Evolutionary conservation across 2,113 vertebrate species (phyloP).

Genomic region (Gila orcuttii): DNA sequence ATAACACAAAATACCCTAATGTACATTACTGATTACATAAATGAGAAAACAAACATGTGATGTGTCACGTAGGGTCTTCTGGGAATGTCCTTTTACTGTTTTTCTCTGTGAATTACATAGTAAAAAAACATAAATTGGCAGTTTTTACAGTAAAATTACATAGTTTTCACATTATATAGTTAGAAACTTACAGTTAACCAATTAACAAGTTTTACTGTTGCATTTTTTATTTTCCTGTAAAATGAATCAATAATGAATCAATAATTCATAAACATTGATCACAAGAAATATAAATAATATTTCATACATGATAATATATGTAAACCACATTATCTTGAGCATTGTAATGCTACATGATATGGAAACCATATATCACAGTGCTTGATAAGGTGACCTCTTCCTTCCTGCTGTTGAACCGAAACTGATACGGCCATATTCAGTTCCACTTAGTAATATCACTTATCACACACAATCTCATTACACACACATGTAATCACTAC

Average conservation of each 20-base stretch:
- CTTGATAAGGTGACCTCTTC: slow-evolving; percentile 57
- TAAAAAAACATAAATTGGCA: not conserved
- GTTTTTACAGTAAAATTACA: not conserved
- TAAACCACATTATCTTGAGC: slow-evolving; percentile 14
- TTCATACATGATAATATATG: slow-evolving; percentile 8
- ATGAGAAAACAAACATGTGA: too few species aligned
- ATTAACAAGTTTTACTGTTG: not conserved
- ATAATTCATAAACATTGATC: slow-evolving; percentile 3
- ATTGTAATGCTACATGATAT: slow-evolving; percentile 24
- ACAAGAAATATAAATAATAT: not conserved
- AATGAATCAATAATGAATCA: not conserved
- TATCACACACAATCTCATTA: slow-evolving; percentile 76
- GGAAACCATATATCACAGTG: not conserved
- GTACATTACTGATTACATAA: too few species aligned
- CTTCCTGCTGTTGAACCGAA: slow-evolving; percentile 67
- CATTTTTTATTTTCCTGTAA: not conserved
- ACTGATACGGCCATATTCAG: slow-evolving; percentile 69
- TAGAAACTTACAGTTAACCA: not conserved
- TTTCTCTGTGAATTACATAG: not conserved
- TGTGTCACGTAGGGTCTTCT: not conserved
- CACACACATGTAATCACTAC: slow-evolving; percentile 72
- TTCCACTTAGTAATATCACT: slow-evolving; percentile 71
- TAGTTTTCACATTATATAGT: too few species aligned
- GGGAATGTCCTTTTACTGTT: not conserved
- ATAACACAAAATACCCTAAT: too few species aligned